phyloP scores from a whole-genome alignment of 1,140 invertebrate genomes.

The Drosophila novamexicana region DNA sequence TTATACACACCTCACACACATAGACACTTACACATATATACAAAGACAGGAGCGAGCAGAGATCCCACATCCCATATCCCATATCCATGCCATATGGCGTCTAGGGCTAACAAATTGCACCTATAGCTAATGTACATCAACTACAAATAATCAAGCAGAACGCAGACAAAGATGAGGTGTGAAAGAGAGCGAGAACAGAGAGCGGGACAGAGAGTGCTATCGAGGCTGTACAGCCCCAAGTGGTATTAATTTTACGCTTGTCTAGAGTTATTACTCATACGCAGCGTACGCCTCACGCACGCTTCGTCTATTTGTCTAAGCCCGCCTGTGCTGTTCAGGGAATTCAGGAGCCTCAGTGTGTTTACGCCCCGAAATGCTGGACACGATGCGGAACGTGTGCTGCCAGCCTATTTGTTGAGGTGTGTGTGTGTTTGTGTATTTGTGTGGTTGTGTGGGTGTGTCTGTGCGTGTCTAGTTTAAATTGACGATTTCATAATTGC shows the following conservation, averaged over 20 bases:
- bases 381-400: slow-evolving; percentile 31
- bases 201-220: background rate
- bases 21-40: background rate
- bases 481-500: slow-evolving; percentile 81
- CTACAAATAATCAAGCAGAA: slow-evolving; percentile 38
- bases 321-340: slow-evolving; percentile 12
- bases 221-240: slow-evolving; percentile 64
- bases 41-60: background rate
- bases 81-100: slow-evolving; percentile 10
- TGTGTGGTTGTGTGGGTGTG: slow-evolving; percentile 33
- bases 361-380: slow-evolving; percentile 35
- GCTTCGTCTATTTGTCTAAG: slow-evolving; percentile 29
- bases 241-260: slow-evolving; percentile 81
- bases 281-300: slow-evolving; percentile 36
- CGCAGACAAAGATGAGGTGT: background rate
- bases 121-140: slow-evolving; percentile 54
- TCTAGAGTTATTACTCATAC: slow-evolving; percentile 82
- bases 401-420: background rate
- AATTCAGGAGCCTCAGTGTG: slow-evolving; percentile 17
- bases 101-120: slow-evolving; percentile 62
- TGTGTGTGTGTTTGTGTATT: background rate
- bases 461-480: slow-evolving; percentile 69
- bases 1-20: slow-evolving; percentile 32
- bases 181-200: background rate
- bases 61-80: too few relatives aligned